Evolutionary conservation across 2,888 invertebrate genomes (phyloP), one percentile per base, ranked within the genome.

Genomic region (Argyresthia albistria): DNA sequence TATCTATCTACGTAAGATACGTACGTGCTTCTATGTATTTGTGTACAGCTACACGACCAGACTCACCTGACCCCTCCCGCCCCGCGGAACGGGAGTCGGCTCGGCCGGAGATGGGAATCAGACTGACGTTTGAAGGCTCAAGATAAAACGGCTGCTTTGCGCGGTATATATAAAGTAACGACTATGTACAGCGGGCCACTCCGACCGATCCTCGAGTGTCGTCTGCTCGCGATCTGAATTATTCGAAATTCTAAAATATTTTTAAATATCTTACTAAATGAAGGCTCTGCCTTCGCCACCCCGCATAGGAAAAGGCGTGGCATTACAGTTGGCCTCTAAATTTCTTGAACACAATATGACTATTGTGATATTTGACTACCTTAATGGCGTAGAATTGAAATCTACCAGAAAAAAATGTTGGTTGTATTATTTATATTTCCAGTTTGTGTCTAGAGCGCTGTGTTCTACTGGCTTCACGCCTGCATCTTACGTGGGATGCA

Each of bases 151-250:
- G 80, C 58, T 66, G 62, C 52, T 49, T 61, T 66, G 64, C 76
- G 77, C 75, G 70, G 25, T 25, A 25, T 73, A 76, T 74, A 80
- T 81, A 80, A 48, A 76, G 71, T 71, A 72, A 69, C 71, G 76
- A 74, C 76, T 76, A 73, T 69, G 69, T 72, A 73, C 70, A 73
- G 69, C 69, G 65, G 73, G 77, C 79, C 79, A 71, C 76, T 78
- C 73, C 73, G 68, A 77, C 73, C 73, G 68, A 70, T 67, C 72
- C 68, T 73, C 69, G 80, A 82, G 83, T 82, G 82, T 83, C 83
- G 83, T 83, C 82, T 82, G 68, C 74, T 74, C 76, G 65, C 79
- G 82, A 82, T 83, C 83, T 77, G 76, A 83, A 80, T 76, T 74
- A 74, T 76, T 80, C 77, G 70, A 78, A 81, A 74, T 80, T 79